A percentile compares a stretch with the other conserved stretches of the same genome.
Conservation (phyloP, 2,113 vertebrate species). For the Mesoclemmys tuberculata region DNA sequence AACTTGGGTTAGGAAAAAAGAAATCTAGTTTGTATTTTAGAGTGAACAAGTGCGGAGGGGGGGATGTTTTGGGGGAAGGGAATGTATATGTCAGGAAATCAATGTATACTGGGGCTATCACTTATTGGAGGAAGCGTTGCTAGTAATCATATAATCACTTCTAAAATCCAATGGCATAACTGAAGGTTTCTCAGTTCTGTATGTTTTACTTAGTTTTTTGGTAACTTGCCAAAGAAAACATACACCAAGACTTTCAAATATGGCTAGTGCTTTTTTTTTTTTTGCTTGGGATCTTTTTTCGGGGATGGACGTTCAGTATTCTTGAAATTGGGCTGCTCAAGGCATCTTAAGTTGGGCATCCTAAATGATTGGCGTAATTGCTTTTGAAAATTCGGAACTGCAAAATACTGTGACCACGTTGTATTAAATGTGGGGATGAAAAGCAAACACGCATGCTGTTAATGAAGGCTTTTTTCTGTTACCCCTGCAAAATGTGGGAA, state of each 20-base stretch:
- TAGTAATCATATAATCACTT: background rate
- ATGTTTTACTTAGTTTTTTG: background rate
- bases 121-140: background rate
- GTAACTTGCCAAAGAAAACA: background rate
- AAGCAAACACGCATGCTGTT: background rate
- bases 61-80: too few species aligned
- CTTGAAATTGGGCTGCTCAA: background rate
- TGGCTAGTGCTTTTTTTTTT: background rate
- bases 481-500: background rate
- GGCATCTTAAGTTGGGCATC: background rate
- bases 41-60: background rate
- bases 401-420: background rate
- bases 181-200: background rate
- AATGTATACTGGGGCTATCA: background rate
- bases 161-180: background rate
- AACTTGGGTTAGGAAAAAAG: background rate
- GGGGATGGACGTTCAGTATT: background rate
- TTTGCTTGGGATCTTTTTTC: background rate
- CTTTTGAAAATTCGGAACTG: background rate
- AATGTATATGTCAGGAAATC: background rate
- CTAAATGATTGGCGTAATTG: background rate
- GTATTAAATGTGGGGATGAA: background rate
- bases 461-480: background rate
- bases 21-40: background rate
- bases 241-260: background rate